These are phyloP conservation scores for Hyles euphorbiae DNA, from an alignment of 1,140 invertebrate species.

Conservation along the genomic window DNA sequence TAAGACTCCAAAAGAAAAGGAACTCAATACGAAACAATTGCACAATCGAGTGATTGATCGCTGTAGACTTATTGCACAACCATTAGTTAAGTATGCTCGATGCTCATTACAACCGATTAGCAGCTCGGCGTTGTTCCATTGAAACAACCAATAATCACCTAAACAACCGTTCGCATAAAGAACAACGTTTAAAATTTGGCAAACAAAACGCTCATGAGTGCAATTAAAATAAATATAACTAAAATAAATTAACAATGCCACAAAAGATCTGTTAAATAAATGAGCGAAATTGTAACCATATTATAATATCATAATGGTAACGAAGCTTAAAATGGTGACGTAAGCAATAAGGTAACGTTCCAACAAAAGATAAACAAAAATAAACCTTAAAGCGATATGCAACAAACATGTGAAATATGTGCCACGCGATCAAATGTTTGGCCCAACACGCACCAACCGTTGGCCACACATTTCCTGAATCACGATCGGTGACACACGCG, in stretches of 20 bases:
- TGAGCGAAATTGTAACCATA: conserved; percentile 12
- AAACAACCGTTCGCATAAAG: neutral
- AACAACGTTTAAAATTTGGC: conserved; percentile 4
- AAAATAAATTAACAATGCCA: conserved; percentile 57
- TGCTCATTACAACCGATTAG: conserved; percentile 18
- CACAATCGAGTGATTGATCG: conserved; percentile 33
- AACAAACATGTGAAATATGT: conserved; percentile 37
- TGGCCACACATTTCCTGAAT: conserved; percentile 18
- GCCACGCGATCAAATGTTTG: conserved; percentile 47
- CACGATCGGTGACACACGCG: conserved; percentile 15
- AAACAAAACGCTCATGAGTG: conserved; percentile 3
- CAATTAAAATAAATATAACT: conserved; percentile 10
- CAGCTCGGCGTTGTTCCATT: conserved; percentile 18
- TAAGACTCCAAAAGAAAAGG: conserved; percentile 65
- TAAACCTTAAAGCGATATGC: conserved; percentile 41
- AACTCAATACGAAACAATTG: conserved; percentile 38
- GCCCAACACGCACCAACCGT: conserved; percentile 27
- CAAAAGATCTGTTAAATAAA: conserved; percentile 23
- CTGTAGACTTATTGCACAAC: conserved; percentile 53
- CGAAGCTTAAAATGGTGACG: conserved; percentile 58
- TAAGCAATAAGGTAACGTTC: conserved; percentile 52
- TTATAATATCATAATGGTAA: conserved; percentile 58
- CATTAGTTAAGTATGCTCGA: conserved; percentile 32
- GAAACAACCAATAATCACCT: conserved; percentile 8
- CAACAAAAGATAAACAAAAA: conserved; percentile 48